Base-by-base conservation (phyloP, 2,113 vertebrate genomes). In the Channa argus region DNA sequence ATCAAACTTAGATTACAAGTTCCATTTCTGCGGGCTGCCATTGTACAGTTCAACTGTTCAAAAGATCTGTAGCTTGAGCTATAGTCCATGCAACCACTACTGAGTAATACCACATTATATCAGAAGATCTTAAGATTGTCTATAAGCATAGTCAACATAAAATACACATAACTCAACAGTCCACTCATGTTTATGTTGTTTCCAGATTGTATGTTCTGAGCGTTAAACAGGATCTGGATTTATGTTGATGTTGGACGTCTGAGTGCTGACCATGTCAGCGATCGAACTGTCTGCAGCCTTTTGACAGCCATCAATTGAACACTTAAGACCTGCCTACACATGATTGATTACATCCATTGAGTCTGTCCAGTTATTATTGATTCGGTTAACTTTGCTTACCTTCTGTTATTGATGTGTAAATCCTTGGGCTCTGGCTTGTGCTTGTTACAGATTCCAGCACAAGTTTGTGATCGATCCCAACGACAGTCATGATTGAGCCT, bases 381-480 rank as follows among this genome's bases (percentile, higher is more conserved):
- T 85, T 78, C 39, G 8, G 60, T 82, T 64, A 73, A 77, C 53
- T 79, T 86, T 87, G 87, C 92, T 91, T 93, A 94, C 92, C 92
- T 93, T 46, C 66, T 83, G 65, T 49, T 80, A 74, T 82, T 38
- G 73, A 69, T 53, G 72, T 55, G 74, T 79, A 77, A 71, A 84
- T 76, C 74, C 69, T 55, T 68, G 66, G 72, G 61, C 70, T 82
- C 38, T 38, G 72, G 72, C 78, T 71, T 70, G 86, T 79, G 80
- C 82, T 81, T 13, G 73, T 49, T 74, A 63, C 76, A 62, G 79
- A 89, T 79, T 67, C 68, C 54, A 58, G 33, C 49, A 6, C 62
- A 52, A 2, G 59, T 63, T 58, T 55, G 36, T 8, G 55, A 71
- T 86, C 41, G 14, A 67, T 79, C 45, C 63, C 43, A 8, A 14